Evolutionary conservation across 2,113 vertebrate species (phyloP).

Genomic region (Pao palembangensis): DNA sequence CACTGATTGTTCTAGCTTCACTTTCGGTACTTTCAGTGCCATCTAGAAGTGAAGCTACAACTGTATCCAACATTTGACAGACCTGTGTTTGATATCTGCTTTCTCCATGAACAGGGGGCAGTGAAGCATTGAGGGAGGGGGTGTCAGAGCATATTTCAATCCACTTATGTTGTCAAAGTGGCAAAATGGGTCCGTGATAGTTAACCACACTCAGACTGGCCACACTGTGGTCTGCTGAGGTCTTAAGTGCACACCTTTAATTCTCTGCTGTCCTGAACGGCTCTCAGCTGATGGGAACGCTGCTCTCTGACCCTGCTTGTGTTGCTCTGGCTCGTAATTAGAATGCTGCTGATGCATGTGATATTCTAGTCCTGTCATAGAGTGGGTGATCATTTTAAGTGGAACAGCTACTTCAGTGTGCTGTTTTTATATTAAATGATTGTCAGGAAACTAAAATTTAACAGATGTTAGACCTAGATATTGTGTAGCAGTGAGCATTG

Average conservation of each 20-base stretch:
- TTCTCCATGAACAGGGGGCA: conserved; percentile 21
- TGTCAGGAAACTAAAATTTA: too few species aligned
- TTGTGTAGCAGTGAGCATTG: too few species aligned
- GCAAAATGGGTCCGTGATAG: conserved; percentile 41
- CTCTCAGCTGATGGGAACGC: conserved; percentile 28
- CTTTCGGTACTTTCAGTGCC: not conserved
- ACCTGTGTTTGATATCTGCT: conserved; percentile 4
- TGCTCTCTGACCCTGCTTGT: too few species aligned
- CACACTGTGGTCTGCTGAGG: conserved; percentile 28
- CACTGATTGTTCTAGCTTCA: not conserved
- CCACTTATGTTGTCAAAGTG: conserved; percentile 53
- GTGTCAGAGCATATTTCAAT: conserved; percentile 41
- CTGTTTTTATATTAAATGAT: too few species aligned
- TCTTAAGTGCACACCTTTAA: conserved; percentile 55
- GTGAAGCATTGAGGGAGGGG: conserved; percentile 22
- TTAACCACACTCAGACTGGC: conserved; percentile 40
- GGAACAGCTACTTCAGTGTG: too few species aligned
- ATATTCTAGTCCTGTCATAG: too few species aligned
- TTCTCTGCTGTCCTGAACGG: conserved; percentile 49
- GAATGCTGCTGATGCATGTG: too few species aligned
- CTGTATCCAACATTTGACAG: not conserved
- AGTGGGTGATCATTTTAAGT: too few species aligned
- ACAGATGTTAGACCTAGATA: too few species aligned
- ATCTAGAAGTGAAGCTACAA: not conserved
- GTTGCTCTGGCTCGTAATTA: too few species aligned